Percentiles rank a stretch among this genome's conserved stretches.
These are phyloP conservation scores for Drosophila kokeensis DNA, from an alignment of 2,888 invertebrate genomes.

Conservation along the genomic window DNA sequence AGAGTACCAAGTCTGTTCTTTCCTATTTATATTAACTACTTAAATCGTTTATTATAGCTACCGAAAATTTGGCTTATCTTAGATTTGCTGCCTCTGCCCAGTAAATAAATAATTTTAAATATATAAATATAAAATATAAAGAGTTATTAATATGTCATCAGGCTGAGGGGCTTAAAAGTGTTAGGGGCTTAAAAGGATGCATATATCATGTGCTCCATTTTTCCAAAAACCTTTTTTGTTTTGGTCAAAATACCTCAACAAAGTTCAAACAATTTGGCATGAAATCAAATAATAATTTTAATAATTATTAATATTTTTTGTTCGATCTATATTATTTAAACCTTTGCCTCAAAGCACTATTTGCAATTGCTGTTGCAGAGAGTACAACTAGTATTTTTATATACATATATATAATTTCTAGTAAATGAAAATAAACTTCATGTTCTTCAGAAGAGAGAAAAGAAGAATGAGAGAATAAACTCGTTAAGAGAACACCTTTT, in stretches of 20 bases:
- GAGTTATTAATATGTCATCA: background rate
- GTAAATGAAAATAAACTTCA: no score
- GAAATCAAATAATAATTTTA: background rate
- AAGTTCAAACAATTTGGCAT: background rate
- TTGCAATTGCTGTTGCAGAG: background rate
- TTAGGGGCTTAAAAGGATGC: background rate
- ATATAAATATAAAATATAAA: background rate
- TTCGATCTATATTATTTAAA: background rate
- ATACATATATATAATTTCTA: no score
- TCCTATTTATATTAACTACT: background rate
- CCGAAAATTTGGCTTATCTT: fast-evolving
- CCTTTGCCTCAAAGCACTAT: no score
- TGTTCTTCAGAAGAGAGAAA: no score
- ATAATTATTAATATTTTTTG: background rate
- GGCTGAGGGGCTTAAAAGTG: background rate
- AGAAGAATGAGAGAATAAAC: background rate
- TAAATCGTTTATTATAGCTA: background rate
- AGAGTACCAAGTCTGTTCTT: background rate
- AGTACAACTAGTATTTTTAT: no score
- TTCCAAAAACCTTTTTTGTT: background rate
- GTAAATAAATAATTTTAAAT: background rate
- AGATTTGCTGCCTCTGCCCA: background rate
- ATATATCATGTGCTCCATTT: background rate
- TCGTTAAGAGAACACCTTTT: background rate
- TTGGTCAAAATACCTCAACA: background rate